These are phyloP conservation scores for Otis tarda DNA, from an alignment of 2,113 vertebrate genomes.

Conservation along the genomic window DNA sequence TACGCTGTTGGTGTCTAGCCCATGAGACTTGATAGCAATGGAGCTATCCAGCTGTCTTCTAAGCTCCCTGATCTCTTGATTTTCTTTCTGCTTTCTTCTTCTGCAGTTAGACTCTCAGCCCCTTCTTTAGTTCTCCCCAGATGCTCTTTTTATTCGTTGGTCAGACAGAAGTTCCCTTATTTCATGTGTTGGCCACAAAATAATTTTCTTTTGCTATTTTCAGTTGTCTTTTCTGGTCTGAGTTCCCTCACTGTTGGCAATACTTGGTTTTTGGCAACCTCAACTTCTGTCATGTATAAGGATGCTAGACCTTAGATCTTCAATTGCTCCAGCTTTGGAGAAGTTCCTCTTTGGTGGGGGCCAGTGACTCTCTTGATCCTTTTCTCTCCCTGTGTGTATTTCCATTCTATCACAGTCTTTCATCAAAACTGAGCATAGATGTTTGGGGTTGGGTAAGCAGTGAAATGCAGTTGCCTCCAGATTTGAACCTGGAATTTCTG, in stretches of 20 bases:
- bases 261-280: not conserved
- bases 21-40: not conserved
- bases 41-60: not conserved
- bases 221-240: not conserved
- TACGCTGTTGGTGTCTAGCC: not conserved
- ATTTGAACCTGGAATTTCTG: not conserved
- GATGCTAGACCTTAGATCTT: not conserved
- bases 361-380: not conserved
- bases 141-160: not conserved
- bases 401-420: not conserved
- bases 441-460: not conserved
- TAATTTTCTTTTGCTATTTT: not conserved
- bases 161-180: not conserved
- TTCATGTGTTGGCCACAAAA: not conserved
- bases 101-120: not conserved
- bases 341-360: not conserved
- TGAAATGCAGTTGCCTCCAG: not conserved
- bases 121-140: not conserved
- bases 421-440: not conserved
- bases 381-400: not conserved
- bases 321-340: not conserved
- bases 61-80: not conserved
- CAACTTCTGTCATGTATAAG: not conserved
- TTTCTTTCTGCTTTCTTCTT: not conserved
- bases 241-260: not conserved